phyloP scores from a whole-genome alignment of 2,797 vertebrate genomes.

The Momotus momota region DNA sequence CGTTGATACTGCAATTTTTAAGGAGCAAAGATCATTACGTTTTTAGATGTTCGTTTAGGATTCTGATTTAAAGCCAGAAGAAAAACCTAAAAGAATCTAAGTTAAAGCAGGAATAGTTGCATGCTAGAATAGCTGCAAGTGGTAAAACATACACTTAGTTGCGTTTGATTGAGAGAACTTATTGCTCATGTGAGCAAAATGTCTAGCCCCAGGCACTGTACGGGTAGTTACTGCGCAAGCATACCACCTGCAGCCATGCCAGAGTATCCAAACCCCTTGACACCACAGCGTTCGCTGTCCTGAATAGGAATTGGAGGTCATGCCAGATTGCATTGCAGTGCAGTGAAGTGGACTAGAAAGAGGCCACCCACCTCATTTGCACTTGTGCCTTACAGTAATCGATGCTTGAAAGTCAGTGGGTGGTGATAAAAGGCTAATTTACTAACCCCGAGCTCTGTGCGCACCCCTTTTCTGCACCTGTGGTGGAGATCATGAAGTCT shows the following conservation, averaged over 20 bases:
- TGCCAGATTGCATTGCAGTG: slow-evolving; percentile 17
- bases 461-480: not conserved
- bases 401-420: slow-evolving; percentile 41
- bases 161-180: slow-evolving; percentile 56
- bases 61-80: slow-evolving; percentile 65
- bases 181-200: slow-evolving; percentile 67
- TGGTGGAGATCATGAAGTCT: not conserved
- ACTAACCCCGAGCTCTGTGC: not conserved
- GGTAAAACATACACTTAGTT: slow-evolving; percentile 62
- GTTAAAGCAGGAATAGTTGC: slow-evolving; percentile 22
- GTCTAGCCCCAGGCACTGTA: slow-evolving; percentile 18
- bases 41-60: slow-evolving; percentile 61
- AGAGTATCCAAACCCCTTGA: slow-evolving; percentile 37
- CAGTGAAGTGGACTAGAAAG: slow-evolving; percentile 54
- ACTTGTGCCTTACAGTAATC: slow-evolving; percentile 32
- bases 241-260: slow-evolving; percentile 53
- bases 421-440: slow-evolving; percentile 55
- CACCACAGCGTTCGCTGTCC: not conserved
- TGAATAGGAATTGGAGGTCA: slow-evolving; percentile 61
- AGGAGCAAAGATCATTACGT: slow-evolving; percentile 64
- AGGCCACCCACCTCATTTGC: slow-evolving; percentile 66
- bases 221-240: slow-evolving; percentile 1
- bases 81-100: slow-evolving; percentile 11
- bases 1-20: slow-evolving; percentile 69
- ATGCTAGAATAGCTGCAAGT: slow-evolving; percentile 42